Evolutionary conservation across 2,888 invertebrate species (phyloP).

Genomic region (Ethmia dodecea): DNA sequence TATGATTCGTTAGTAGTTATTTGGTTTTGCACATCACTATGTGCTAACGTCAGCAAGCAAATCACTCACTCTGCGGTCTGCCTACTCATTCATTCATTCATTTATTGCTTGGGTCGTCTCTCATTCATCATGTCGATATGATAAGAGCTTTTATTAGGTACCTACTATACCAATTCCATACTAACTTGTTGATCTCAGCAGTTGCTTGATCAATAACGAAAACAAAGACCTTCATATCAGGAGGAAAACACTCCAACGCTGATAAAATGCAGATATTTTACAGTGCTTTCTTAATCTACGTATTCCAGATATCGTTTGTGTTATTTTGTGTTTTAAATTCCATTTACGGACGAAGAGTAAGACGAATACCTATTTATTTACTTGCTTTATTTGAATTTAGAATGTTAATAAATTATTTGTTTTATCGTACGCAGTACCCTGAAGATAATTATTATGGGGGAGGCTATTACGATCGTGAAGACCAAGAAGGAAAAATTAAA

Average conservation of each 20-base stretch:
- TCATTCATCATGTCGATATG: neutral
- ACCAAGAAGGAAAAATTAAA: constrained; percentile 29
- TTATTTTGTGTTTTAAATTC: constrained; percentile 28
- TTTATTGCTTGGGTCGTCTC: neutral
- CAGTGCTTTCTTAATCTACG: constrained; percentile 18
- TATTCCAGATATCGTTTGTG: constrained; percentile 27
- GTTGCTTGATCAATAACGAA: constrained; percentile 17
- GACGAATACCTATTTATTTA: constrained; percentile 7
- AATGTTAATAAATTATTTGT: constrained; percentile 6
- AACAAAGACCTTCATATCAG: constrained; percentile 1
- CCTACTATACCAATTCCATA: too few species aligned
- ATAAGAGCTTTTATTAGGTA: neutral
- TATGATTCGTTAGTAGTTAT: too few species aligned
- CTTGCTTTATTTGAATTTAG: constrained; percentile 3
- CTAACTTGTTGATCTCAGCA: constrained; percentile 24
- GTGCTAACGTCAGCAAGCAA: too few species aligned
- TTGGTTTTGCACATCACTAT: too few species aligned
- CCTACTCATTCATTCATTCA: too few species aligned
- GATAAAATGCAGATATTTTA: constrained; percentile 30
- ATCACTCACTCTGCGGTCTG: too few species aligned
- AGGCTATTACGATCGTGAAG: constrained; percentile 30
- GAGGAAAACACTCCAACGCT: neutral
- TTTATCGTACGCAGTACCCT: constrained; percentile 34
- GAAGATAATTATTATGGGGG: constrained; percentile 44
- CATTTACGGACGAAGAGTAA: constrained; percentile 42